phyloP scores from a whole-genome alignment of 2,888 invertebrate species.

The Atethmia centrago region DNA sequence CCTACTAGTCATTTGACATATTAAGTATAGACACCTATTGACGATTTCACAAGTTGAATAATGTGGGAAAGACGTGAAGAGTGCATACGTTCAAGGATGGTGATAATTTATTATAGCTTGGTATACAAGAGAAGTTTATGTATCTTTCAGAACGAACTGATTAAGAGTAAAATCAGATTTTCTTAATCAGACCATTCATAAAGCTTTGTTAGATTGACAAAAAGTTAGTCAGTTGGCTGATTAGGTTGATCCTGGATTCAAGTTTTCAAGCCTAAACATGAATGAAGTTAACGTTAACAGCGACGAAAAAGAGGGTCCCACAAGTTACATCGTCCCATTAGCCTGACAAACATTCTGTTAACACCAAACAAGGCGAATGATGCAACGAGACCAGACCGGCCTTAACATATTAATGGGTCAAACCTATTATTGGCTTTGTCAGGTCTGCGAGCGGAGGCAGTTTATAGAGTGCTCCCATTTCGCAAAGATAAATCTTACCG shows the following conservation, averaged over 20 bases:
- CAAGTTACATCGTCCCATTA: constrained; percentile 59
- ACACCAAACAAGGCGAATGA: constrained; percentile 36
- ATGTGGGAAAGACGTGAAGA: not conserved
- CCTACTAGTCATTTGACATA: not conserved
- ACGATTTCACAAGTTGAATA: not conserved
- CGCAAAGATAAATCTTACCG: not conserved
- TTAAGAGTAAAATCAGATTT: not conserved
- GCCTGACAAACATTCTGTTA: constrained; percentile 29
- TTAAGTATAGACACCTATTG: not conserved
- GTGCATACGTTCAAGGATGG: not conserved
- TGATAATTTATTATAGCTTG: not conserved
- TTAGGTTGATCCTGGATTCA: not conserved
- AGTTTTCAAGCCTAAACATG: not conserved
- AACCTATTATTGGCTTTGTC: constrained; percentile 55
- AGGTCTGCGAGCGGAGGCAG: constrained; percentile 19
- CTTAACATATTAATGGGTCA: constrained; percentile 65
- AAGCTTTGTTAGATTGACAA: not conserved
- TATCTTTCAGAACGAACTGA: not conserved
- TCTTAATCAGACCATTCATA: not conserved
- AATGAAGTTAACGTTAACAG: constrained; percentile 2
- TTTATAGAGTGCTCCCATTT: constrained; percentile 18
- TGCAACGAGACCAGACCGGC: constrained; percentile 19
- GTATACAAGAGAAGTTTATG: not conserved
- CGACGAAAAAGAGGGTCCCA: constrained; percentile 45
- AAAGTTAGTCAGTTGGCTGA: not conserved